phyloP scores from a whole-genome alignment of 2,888 invertebrate species.

The Notodonta dromedarius region DNA sequence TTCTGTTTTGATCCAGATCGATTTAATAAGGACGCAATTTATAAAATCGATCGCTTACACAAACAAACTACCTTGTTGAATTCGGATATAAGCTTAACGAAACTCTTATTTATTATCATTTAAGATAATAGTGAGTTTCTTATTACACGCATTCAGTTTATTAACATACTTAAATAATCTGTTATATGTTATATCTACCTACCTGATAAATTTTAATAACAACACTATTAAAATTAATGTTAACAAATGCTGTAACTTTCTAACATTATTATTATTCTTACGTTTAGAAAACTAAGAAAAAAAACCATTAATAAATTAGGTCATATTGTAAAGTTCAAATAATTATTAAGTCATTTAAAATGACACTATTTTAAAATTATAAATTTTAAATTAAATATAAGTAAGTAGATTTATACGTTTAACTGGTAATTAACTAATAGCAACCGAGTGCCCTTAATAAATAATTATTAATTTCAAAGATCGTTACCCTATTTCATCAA shows the following conservation, averaged over 20 bases:
- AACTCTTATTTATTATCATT: constrained; percentile 57
- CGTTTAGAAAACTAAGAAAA: too few relatives aligned
- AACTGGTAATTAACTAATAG: not conserved
- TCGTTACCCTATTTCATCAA: not conserved
- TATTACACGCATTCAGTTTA: constrained; percentile 11
- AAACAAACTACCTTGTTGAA: constrained; percentile 9
- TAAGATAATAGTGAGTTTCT: constrained; percentile 55
- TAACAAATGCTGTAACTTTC: too few relatives aligned
- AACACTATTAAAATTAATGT: not conserved
- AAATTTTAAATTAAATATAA: not conserved
- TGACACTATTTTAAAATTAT: too few relatives aligned
- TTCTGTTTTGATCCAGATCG: not conserved
- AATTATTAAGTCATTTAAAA: too few relatives aligned
- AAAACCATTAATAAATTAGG: constrained; percentile 6
- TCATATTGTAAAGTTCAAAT: constrained; percentile 32
- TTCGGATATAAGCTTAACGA: constrained; percentile 25
- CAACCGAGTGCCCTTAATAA: not conserved
- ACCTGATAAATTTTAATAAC: not conserved
- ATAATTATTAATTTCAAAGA: not conserved
- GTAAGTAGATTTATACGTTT: not conserved
- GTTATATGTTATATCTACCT: too few relatives aligned
- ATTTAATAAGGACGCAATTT: constrained; percentile 8
- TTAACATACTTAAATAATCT: not conserved
- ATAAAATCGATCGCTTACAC: constrained; percentile 8
- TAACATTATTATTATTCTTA: too few relatives aligned